Evolutionary conservation across 2,797 vertebrate genomes (phyloP), one percentile per base, ranked within the genome.

Genomic region (Poeciliopsis infans): DNA sequence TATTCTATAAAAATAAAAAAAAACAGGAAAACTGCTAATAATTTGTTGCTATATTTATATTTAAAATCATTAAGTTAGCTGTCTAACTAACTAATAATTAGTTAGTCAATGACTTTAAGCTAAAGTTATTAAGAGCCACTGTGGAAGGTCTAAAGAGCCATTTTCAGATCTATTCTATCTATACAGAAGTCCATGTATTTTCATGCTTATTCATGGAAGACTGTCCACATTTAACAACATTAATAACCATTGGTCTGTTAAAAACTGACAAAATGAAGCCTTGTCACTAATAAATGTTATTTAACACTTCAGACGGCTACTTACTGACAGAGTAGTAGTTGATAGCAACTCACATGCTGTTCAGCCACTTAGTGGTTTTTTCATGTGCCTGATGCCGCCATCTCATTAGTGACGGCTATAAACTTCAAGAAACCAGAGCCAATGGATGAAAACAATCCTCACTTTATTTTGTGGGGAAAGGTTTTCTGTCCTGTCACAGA

Each of bases 331-430:
- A 25, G 61, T 3, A 13, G 41, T 31, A 61, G 28, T 46, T 75
- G n/a, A 28, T 61, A 23, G 59, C 23, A 53, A 6, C 64, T 77
- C 75, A 69, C 75, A 69, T 43, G 66, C 66, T 70, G 47, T 43
- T 77, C 76, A 70, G 47, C 49, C 45, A 69, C 31, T 77, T 77
- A 33, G 53, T 64, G 74, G 20, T 36, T 36, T 46, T 33, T 75
- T 64, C 57, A 64, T 64, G 74, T 64, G 75, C n/a, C 46, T 69
- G 31, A 51, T 76, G 46, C 31, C 23, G 41, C 6, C 20, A 20
- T 61, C 43, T 64, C 20, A 43, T 69, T 45, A 8, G 31, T n/a
- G 74, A 66, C 13, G 31, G 43, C 31, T 5, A 76, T 49, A 7
- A 46, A 64, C 43, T 31, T 69, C 15, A 51, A 25, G 7, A 41